Base-by-base conservation (phyloP, 2,888 invertebrate species). In the Agrochola circellaris region DNA sequence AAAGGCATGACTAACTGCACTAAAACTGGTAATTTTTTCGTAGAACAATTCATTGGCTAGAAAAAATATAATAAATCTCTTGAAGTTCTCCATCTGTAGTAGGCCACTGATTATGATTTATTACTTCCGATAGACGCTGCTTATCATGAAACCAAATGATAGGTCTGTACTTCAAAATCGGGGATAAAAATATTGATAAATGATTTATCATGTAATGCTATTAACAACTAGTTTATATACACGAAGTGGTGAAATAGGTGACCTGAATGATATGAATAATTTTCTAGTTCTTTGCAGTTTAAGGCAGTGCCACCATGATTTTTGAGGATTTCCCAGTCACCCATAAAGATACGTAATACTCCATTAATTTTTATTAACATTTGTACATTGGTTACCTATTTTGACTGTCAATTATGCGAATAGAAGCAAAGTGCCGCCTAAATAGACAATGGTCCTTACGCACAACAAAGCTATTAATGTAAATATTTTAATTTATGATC, bases 381-480 rank as follows among this genome's bases (percentile, higher is more conserved):
- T 70, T 70, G 56, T 81, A 15, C 11, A 45, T 26, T 51, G 30
- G 11, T 23, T 51, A 15, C 48, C 3, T 42, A 45, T 68, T 79
- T 56, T 34, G 54, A 23, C 54, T 42, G 8, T 54, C 26, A 45
- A 68, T 54, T 58, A 68, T 54, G 51, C 64, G 26, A 68, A 68
- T 72, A 38, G 20, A 64, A 30, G 23, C 20, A 17, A 48, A 80
- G 45, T 60, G 62, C 64, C 34, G 17, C 45, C 45, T 34, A 67
- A 80, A 38, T 64, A 77, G 67, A 68, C 71, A 71, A 81, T 67
- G 42, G 58, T 26, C 17, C 11, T 54, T 45, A 60, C 34, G 60
- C 51, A 82, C 48, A 77, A 72, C 51, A 71, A 64, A 62, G n/a
- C 38, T 54, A 80, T 74, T 80, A 65, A 80, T 80, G 65, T 66